These are phyloP conservation scores for Pachydiplax longipennis DNA, from an alignment of 2,888 invertebrate genomes.

Conservation along the genomic window DNA sequence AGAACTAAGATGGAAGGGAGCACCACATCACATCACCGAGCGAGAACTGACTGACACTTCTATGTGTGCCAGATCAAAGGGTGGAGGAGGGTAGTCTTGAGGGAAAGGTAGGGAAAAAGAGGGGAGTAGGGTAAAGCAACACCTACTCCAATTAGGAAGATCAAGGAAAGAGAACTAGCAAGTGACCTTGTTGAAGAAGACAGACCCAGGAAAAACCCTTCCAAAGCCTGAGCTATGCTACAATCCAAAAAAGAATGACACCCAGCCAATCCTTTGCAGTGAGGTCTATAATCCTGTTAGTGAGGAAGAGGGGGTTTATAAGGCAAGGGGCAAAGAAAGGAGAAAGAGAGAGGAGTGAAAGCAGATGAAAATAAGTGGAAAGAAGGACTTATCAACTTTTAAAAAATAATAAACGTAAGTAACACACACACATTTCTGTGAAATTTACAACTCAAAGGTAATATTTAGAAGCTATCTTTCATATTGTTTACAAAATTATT, in stretches of 20 bases:
- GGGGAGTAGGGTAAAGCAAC: neutral
- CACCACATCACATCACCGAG: neutral
- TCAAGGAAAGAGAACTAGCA: neutral
- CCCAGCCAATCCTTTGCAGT: neutral
- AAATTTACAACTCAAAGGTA: too few species aligned
- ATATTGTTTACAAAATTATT: too few species aligned
- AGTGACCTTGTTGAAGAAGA: neutral
- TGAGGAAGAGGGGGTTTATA: neutral
- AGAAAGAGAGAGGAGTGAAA: neutral
- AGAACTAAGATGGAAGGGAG: neutral
- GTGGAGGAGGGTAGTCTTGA: neutral
- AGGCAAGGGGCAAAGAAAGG: neutral
- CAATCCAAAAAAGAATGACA: neutral
- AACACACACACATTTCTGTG: too few species aligned
- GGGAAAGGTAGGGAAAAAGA: neutral
- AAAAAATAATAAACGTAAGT: too few species aligned
- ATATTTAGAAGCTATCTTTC: too few species aligned
- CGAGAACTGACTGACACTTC: neutral
- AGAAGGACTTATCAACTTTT: neutral
- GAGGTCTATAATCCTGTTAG: neutral
- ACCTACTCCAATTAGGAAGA: neutral
- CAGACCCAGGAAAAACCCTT: neutral
- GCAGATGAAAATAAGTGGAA: neutral
- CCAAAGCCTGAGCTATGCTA: neutral
- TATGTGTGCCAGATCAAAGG: neutral